These are phyloP conservation scores for Aythya baeri DNA, from an alignment of 2,113 vertebrate species.

Conservation along the genomic window DNA sequence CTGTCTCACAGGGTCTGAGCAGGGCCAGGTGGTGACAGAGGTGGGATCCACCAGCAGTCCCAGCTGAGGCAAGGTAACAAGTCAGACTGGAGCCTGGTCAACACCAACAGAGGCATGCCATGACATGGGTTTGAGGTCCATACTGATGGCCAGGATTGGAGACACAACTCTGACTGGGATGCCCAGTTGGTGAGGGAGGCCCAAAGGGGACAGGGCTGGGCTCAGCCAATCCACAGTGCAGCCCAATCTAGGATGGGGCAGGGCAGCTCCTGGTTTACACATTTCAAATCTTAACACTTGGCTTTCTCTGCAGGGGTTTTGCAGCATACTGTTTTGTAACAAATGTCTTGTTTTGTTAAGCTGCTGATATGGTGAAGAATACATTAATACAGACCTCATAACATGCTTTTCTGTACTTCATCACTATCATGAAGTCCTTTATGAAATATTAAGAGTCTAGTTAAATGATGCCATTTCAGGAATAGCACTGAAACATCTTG, in stretches of 20 bases:
- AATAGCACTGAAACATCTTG: background rate
- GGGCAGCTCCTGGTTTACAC: background rate
- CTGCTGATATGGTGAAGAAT: background rate
- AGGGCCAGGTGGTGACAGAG: background rate
- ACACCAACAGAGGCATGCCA: background rate
- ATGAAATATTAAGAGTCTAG: background rate
- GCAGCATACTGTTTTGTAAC: background rate
- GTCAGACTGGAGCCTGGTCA: background rate
- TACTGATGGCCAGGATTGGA: background rate
- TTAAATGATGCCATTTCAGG: background rate
- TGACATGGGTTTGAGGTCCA: background rate
- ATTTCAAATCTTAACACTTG: background rate
- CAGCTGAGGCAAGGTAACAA: background rate
- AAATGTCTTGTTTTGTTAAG: background rate
- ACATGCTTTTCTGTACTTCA: background rate
- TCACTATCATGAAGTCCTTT: background rate
- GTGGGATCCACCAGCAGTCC: background rate
- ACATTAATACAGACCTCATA: background rate
- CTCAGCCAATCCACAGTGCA: background rate
- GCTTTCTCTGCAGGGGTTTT: background rate
- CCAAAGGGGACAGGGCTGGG: background rate
- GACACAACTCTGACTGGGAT: fast-evolving
- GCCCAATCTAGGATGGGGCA: background rate
- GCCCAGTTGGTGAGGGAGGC: background rate
- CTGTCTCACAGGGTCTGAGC: background rate